Evolutionary conservation across 2,888 invertebrate species (phyloP), one percentile per base, ranked within the genome.

Genomic region (Caenorhabditis sulstoni): DNA sequence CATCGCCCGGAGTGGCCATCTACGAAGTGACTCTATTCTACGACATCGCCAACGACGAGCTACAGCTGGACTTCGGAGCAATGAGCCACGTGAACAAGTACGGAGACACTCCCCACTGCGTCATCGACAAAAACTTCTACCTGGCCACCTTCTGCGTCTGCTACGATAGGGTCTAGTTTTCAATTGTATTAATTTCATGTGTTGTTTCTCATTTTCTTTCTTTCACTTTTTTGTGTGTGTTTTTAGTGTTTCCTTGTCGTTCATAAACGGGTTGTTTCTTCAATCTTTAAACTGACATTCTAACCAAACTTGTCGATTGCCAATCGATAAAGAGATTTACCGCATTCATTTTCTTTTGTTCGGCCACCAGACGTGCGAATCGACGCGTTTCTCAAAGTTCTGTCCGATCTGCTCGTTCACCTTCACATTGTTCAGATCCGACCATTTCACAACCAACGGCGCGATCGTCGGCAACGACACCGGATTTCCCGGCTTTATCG

Each of bases 11-110:
- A 0, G 91, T 92, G 14, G 95, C 94, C 0, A 91, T 94, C 0
- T 97, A 94, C 90, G 97, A 97, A 91, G 81, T 77, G 11, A 87
- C 87, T 1, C 71, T 87, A 49, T 65, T 58, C 39, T 58, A 58
- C 49, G 77, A 77, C 18, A 12, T 23, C 8, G 5, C 20, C 0
- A 45, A 20, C 35, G 58, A 77, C 35, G 49, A 62, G 35, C 20
- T 59, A 84, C 90, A 91, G 0, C 92, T 95, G 5, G 93, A 94
- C 89, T 92, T 94, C 61, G 92, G 93, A 11, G 94, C 94, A 87
- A 92, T 95, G 41, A 94, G 94, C 85, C 92, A 95, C 61, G 93
- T 94, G 65, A 95, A 95, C 91, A 94, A 94, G 89, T 97, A 96
- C 87, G 95, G 95, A 9, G 91, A 93, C 29, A 94, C 94, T 86